Evolutionary conservation across 2,113 vertebrate species (phyloP).

Genomic region (Neolamprologus falcicula): DNA sequence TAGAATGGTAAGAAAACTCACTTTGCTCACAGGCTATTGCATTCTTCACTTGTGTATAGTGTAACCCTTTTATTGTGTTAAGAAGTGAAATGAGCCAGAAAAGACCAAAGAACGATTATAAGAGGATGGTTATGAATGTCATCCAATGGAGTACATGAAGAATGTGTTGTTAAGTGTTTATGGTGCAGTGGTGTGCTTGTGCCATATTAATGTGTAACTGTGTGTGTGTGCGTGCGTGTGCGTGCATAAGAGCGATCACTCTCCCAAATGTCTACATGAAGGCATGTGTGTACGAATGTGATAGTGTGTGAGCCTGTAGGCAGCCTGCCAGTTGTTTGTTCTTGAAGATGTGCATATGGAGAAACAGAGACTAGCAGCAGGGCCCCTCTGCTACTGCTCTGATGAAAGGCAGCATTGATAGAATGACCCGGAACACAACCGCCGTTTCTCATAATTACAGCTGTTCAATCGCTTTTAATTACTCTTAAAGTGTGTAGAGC

Average conservation of each 20-base stretch:
- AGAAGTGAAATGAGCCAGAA: conserved; percentile 25
- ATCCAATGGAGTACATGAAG: conserved; percentile 22
- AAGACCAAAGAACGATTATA: conserved; percentile 57
- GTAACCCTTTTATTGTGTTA: conserved; percentile 35
- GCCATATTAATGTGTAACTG: not conserved
- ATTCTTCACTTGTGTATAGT: conserved; percentile 37
- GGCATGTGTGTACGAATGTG: conserved; percentile 1
- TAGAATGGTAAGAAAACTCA: conserved; percentile 24
- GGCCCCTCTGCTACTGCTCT: conserved; percentile 48
- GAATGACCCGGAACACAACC: conserved; percentile 59
- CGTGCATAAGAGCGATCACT: not conserved
- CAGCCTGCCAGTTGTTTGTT: conserved; percentile 59
- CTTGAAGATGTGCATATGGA: conserved; percentile 47
- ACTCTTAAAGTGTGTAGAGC: conserved; percentile 62
- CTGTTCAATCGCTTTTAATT: conserved; percentile 70
- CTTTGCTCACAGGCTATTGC: conserved; percentile 34
- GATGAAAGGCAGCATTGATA: conserved; percentile 65
- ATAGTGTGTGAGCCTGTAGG: conserved; percentile 48
- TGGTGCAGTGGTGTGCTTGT: conserved; percentile 10
- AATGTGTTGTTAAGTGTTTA: conserved; percentile 41
- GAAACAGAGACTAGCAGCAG: conserved; percentile 28
- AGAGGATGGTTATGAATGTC: conserved; percentile 46
- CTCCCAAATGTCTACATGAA: conserved; percentile 7
- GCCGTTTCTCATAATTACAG: conserved; percentile 68
- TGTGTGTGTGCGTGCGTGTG: not conserved